Percentiles rank a stretch among this genome's conserved stretches.
Conservation (phyloP, 92 coral and sea anemone species). For the Galaxea fascicularis region DNA sequence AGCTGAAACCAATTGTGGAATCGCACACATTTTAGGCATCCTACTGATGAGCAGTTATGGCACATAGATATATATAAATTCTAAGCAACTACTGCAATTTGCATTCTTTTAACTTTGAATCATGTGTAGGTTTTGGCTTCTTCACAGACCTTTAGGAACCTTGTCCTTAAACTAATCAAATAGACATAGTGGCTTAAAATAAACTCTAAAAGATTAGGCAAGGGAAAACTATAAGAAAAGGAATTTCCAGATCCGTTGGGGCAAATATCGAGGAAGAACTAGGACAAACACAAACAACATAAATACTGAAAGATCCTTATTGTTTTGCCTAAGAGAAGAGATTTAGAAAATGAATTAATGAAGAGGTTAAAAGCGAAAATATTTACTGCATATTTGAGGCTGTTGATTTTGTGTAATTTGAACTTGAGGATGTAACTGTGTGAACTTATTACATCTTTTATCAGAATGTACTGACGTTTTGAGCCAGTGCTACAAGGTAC, state of each 20-base stretch:
- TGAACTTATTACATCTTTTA: conserved; percentile 23
- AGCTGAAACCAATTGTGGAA: too few relatives aligned
- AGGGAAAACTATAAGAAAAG: conserved; percentile 20
- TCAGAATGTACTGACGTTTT: conserved; percentile 31
- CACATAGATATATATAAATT: background rate
- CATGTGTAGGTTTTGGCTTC: conserved; percentile 16
- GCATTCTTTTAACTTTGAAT: background rate
- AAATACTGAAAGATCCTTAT: background rate
- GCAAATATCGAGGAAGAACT: conserved; percentile 6
- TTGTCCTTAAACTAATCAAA: conserved; percentile 11
- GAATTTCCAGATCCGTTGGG: conserved; percentile 2
- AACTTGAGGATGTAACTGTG: conserved; percentile 17
- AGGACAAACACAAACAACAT: conserved; percentile 11
- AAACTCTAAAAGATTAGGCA: conserved; percentile 5
- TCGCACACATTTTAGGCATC: background rate
- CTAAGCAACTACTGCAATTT: background rate
- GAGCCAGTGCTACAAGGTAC: conserved; percentile 31
- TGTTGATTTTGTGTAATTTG: conserved; percentile 17
- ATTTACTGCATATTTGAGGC: conserved; percentile 31
- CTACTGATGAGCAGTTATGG: background rate
- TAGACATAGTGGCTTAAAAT: conserved; percentile 10
- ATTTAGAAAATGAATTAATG: background rate
- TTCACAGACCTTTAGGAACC: conserved; percentile 29
- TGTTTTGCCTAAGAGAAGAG: background rate
- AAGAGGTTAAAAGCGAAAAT: background rate